These are phyloP conservation scores for Mungos mungo DNA, from an alignment of 2,113 vertebrate species.

Conservation along the genomic window DNA sequence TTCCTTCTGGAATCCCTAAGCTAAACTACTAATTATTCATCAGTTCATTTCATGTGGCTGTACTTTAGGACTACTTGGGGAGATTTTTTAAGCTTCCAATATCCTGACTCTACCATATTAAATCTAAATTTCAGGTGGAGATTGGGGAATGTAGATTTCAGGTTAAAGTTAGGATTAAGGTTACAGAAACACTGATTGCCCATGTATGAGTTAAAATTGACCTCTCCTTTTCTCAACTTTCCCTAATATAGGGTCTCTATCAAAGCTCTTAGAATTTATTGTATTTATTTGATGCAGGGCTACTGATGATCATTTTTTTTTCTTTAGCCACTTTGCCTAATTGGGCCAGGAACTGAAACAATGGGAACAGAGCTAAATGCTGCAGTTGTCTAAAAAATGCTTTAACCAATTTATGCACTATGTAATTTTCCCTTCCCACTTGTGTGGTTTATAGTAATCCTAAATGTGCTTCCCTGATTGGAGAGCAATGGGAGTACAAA, in stretches of 20 bases:
- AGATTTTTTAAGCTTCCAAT: neutral
- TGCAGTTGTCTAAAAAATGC: neutral
- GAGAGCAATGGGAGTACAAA: neutral
- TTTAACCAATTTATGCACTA: neutral
- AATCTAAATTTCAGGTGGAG: neutral
- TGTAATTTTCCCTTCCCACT: neutral
- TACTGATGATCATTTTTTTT: neutral
- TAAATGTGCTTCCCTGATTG: neutral
- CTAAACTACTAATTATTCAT: neutral
- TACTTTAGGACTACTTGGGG: neutral
- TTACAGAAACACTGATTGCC: neutral
- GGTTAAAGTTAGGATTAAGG: neutral
- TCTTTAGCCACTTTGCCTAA: neutral
- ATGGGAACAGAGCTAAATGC: neutral
- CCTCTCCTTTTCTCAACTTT: neutral
- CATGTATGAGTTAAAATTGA: neutral
- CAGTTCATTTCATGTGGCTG: neutral
- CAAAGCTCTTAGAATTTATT: neutral
- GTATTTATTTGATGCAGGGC: neutral
- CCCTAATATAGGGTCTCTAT: neutral
- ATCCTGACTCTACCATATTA: neutral
- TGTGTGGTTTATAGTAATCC: neutral
- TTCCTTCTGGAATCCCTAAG: neutral
- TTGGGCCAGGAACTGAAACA: neutral
- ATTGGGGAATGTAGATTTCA: neutral